Base-by-base conservation (phyloP, 2,888 invertebrate species). In the Drosophila monieri region DNA sequence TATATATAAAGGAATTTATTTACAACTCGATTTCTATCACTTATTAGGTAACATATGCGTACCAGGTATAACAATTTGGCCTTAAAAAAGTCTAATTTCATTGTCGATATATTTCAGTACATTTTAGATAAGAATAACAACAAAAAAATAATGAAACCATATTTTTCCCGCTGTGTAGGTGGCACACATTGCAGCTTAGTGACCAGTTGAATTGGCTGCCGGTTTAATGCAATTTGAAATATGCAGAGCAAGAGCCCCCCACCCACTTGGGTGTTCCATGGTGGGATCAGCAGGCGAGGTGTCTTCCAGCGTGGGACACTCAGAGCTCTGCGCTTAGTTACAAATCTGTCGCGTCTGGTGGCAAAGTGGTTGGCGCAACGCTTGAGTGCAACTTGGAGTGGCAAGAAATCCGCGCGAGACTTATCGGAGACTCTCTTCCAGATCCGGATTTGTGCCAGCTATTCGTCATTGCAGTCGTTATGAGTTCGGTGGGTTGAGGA, bases 321-420 rank as follows among this genome's bases (percentile, higher is more conserved):
- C 25, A 30, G 35, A 43, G 37, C 54, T 14, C 18, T 21, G 46
- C 32, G 57, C 66, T 81, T 78, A 85, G 84, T 85, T 74, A 67
- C 73, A 60, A 56, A 76, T 67, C 57, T 73, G 74, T 73, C 65
- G 72, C 71, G 59, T 56, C 69, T 57, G 62, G 70, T 68, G 32
- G 56, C 70, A 73, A 59, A 48, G 27, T 43, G 23, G 10, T 12
- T 12, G 30, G 27, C 54, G 47, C 68, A 58, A 57, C 51, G 61
- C 60, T 69, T 64, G 56, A 48, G 32, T 55, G 55, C 23, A 39
- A 65, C 53, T 47, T 15, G 44, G 14, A 46, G 54, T 53, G 32
- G 35, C 32, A 21, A 23, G 41, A 30, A 41, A 18, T 48, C 23
- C 15, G 12, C 9, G 10, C 35, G n/a, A n/a, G 14, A 32, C 47